A percentile compares a stretch with the other conserved stretches of the same genome.
These are phyloP conservation scores for Diloba caeruleocephala DNA, from an alignment of 2,888 invertebrate genomes.

Conservation along the genomic window DNA sequence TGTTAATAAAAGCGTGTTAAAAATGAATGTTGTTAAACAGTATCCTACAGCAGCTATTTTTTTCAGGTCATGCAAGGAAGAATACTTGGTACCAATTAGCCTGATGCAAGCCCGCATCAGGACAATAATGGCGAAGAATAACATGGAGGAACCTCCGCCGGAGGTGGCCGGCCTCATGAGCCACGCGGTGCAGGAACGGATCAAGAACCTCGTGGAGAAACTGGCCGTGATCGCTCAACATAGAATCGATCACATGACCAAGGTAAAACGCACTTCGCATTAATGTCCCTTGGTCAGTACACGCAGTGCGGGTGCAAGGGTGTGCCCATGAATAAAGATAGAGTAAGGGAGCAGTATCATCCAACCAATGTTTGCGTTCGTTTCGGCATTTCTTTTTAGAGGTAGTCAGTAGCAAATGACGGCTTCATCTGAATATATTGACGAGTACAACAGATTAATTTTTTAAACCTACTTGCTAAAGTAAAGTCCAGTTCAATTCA, in stretches of 20 bases:
- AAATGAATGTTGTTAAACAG: background rate
- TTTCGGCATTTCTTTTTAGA: too few relatives aligned
- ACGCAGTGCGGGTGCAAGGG: too few relatives aligned
- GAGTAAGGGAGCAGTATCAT: too few relatives aligned
- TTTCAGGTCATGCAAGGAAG: constrained; percentile 95
- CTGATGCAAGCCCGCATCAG: constrained; percentile 94
- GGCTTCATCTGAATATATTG: too few relatives aligned
- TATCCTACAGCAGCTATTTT: background rate
- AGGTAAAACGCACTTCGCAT: constrained; percentile 84
- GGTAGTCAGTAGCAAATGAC: too few relatives aligned
- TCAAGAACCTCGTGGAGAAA: constrained; percentile 97
- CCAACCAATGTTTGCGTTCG: too few relatives aligned
- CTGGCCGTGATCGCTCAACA: constrained; percentile 98
- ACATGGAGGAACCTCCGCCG: constrained; percentile 94
- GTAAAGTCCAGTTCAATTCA: too few relatives aligned
- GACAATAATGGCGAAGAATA: constrained; percentile 92
- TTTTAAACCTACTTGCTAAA: too few relatives aligned
- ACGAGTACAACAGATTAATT: too few relatives aligned
- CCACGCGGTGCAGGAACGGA: constrained; percentile 97
- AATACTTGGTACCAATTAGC: constrained; percentile 94
- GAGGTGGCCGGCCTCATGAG: constrained; percentile 97
- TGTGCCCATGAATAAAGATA: too few relatives aligned
- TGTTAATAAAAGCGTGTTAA: background rate
- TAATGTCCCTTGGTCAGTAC: too few relatives aligned
- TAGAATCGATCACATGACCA: constrained; percentile 95